phyloP scores from a whole-genome alignment of 2,113 vertebrate genomes.

The Vidua macroura region DNA sequence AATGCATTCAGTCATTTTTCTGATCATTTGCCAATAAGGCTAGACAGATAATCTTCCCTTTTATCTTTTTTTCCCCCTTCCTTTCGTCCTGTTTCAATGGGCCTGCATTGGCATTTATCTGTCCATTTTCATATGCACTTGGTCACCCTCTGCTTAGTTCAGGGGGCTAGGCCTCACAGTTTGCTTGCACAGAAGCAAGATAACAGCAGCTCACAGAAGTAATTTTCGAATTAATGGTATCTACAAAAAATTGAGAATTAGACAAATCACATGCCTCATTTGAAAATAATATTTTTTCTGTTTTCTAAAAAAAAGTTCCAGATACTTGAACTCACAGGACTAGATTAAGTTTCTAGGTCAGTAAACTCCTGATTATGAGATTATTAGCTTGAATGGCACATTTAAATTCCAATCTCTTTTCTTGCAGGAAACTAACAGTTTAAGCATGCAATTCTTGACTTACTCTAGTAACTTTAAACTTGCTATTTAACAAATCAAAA shows the following conservation, averaged over 20 bases:
- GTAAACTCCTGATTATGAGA: not conserved
- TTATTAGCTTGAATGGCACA: not conserved
- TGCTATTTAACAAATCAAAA: not conserved
- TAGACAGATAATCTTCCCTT: not conserved
- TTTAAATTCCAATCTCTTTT: not conserved
- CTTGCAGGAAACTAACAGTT: not conserved
- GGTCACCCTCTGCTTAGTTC: not conserved
- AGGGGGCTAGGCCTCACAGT: not conserved
- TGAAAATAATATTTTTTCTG: not conserved
- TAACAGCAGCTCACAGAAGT: not conserved
- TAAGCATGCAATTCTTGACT: not conserved
- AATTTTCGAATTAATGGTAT: not conserved
- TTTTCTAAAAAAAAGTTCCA: not conserved
- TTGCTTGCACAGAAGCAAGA: not conserved
- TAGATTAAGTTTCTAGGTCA: not conserved
- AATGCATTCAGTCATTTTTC: not conserved
- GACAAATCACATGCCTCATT: not conserved
- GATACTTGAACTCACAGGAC: not conserved
- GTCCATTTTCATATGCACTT: not conserved
- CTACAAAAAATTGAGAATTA: not conserved
- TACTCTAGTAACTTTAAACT: not conserved
- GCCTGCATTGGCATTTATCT: not conserved
- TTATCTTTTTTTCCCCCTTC: fast-evolving
- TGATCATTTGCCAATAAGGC: not conserved
- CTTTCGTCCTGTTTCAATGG: not conserved